These are phyloP conservation scores for Ifrita kowaldi DNA, from an alignment of 2,113 vertebrate species.

Conservation along the genomic window DNA sequence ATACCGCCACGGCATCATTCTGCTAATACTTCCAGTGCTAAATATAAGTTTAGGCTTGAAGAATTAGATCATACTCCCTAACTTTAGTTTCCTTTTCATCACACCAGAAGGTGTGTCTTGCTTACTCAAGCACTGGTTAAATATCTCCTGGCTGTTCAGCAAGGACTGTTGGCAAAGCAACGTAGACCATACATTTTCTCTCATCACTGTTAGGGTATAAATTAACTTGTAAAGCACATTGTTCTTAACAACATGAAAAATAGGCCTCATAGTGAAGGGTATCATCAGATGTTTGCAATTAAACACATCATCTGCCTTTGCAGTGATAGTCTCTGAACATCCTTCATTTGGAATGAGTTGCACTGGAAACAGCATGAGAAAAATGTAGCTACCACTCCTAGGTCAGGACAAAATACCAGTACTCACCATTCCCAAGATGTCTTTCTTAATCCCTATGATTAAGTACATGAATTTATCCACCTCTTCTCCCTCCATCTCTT, in stretches of 20 bases:
- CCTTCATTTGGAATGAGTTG: neutral
- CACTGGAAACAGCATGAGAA: slow-evolving; percentile 15
- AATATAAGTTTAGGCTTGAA: neutral
- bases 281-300: neutral
- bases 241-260: neutral
- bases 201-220: neutral
- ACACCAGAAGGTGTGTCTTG: neutral
- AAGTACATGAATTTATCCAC: neutral
- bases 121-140: neutral
- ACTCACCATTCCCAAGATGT: neutral
- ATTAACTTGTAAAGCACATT: neutral
- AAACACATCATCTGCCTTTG: neutral
- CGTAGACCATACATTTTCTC: neutral
- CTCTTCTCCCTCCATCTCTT: slow-evolving; percentile 7
- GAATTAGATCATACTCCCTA: slow-evolving; percentile 1
- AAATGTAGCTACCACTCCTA: slow-evolving; percentile 11
- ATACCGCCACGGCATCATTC: neutral
- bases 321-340: neutral
- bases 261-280: neutral
- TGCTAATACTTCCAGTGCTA: neutral
- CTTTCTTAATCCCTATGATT: slow-evolving; percentile 50
- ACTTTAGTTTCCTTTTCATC: slow-evolving; percentile 20
- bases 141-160: neutral
- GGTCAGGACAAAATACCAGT: slow-evolving; percentile 13
- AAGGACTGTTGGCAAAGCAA: neutral